Conservation (phyloP, 2,888 invertebrate species). For the Chymomyza amoena region DNA sequence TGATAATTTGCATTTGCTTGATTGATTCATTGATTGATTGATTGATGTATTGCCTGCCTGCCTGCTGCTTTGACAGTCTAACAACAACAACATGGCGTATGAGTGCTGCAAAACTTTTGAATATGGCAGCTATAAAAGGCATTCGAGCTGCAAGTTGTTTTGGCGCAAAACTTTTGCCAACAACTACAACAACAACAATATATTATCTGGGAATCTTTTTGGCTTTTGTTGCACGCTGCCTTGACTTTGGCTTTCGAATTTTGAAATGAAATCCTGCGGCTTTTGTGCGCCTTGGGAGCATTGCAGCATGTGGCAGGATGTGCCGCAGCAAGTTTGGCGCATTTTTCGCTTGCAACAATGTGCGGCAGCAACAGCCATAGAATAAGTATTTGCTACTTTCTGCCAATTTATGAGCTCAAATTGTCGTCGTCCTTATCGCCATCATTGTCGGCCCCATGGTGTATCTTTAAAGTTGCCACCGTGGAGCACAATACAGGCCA, state of each 20-base stretch:
- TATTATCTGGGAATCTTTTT: not conserved
- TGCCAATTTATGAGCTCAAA: slow-evolving; percentile 45
- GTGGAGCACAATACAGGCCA: not conserved
- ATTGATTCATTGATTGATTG: not conserved
- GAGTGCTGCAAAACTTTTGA: not conserved
- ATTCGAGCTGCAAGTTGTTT: not conserved
- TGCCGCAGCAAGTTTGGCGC: slow-evolving; percentile 15
- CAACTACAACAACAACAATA: not conserved
- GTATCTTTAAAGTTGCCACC: not conserved
- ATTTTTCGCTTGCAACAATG: slow-evolving; percentile 4
- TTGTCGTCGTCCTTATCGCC: slow-evolving; percentile 8
- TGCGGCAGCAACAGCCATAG: not conserved
- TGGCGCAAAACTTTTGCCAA: slow-evolving; percentile 22
- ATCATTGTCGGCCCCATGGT: not conserved
- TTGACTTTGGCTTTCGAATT: slow-evolving; percentile 39
- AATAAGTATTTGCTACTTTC: slow-evolving; percentile 17
- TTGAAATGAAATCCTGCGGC: slow-evolving; percentile 58
- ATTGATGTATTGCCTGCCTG: not conserved
- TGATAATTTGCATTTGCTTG: not conserved
- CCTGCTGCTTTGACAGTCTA: not conserved
- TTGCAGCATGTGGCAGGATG: slow-evolving; percentile 14
- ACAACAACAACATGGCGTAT: not conserved
- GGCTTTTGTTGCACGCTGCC: not conserved
- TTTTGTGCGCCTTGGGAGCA: slow-evolving; percentile 29
- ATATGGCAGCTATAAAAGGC: not conserved